Conservation (phyloP, 2,113 vertebrate species). For the Uria lomvia region DNA sequence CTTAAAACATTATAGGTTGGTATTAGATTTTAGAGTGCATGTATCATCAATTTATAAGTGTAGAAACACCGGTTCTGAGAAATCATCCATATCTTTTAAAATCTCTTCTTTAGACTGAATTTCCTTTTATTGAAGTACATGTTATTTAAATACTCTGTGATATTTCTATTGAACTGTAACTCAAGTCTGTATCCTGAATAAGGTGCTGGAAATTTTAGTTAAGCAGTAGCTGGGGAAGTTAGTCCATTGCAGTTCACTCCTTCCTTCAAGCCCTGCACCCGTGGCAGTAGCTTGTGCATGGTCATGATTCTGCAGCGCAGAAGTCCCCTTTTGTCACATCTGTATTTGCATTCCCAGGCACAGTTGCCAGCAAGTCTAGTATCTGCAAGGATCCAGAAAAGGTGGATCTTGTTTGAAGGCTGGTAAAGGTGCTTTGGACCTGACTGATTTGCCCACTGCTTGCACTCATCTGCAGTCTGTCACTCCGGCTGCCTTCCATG, state of each 20-base stretch:
- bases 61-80: background rate
- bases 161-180: background rate
- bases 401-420: background rate
- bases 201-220: background rate
- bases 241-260: background rate
- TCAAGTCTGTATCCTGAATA: background rate
- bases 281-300: rapidly evolving
- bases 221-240: background rate
- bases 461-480: background rate
- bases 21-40: background rate
- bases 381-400: background rate
- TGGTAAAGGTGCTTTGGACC: background rate
- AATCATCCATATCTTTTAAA: background rate
- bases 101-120: background rate
- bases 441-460: background rate
- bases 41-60: background rate
- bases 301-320: background rate
- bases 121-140: background rate
- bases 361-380: background rate
- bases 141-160: background rate
- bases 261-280: background rate
- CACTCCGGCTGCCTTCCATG: background rate
- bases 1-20: background rate
- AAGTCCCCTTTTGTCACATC: background rate
- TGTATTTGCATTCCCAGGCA: background rate